Conservation (phyloP, 2,888 invertebrate species). For the Pomacea canaliculata region DNA sequence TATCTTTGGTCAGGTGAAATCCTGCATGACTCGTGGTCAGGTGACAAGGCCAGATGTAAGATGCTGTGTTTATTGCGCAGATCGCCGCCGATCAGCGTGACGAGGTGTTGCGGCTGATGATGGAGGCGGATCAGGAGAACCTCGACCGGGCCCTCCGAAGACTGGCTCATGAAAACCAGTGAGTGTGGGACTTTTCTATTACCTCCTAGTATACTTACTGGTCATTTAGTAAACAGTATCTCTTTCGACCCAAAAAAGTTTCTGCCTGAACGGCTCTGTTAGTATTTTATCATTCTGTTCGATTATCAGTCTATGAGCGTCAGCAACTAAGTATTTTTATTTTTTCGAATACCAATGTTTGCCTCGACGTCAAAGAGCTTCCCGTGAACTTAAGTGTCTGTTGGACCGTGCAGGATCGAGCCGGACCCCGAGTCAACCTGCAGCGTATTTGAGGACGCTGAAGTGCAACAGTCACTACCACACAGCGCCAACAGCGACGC, state of each 20-base stretch:
- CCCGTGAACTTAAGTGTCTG: too few species aligned
- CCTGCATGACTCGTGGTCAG: too few species aligned
- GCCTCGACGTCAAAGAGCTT: too few species aligned
- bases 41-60: too few species aligned
- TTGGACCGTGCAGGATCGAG: constrained; percentile 51
- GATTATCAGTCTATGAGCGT: too few species aligned
- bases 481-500: constrained; percentile 57
- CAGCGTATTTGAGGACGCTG: constrained; percentile 58
- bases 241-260: too few species aligned
- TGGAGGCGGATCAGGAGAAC: constrained; percentile 86
- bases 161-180: constrained; percentile 55
- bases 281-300: too few species aligned
- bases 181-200: constrained; percentile 25
- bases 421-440: constrained; percentile 62
- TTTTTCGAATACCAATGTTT: too few species aligned
- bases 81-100: constrained; percentile 86
- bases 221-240: too few species aligned
- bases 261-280: too few species aligned
- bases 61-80: constrained; percentile 53
- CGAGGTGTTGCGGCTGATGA: constrained; percentile 86
- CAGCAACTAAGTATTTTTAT: too few species aligned
- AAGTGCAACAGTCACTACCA: constrained; percentile 53
- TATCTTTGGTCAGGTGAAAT: too few species aligned
- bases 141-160: constrained; percentile 76
- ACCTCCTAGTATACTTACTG: neutral